A percentile compares a stretch with the other conserved stretches of the same genome.
Conservation (phyloP, 2,888 invertebrate genomes). For the Xiphydria camelus region DNA sequence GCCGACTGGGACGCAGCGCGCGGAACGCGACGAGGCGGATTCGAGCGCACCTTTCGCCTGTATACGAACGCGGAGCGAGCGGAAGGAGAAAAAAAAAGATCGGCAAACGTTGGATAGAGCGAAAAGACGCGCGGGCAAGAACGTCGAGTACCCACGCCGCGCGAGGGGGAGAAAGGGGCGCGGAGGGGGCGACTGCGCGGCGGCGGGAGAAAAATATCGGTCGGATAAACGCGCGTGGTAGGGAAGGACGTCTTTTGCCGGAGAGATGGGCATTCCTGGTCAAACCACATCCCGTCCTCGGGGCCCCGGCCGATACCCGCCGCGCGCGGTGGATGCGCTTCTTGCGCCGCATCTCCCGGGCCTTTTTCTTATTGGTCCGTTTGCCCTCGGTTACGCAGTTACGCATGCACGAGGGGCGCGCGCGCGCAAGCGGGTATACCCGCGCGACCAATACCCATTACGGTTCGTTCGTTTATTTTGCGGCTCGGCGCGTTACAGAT, state of each 20-base stretch:
- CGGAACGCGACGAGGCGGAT: no score
- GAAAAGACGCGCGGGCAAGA: no score
- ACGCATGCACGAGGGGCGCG: slow-evolving; percentile 28
- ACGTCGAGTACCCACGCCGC: no score
- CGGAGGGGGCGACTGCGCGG: slow-evolving; percentile 9
- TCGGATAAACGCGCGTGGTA: slow-evolving; percentile 1
- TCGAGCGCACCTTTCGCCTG: no score
- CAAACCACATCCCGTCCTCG: slow-evolving; percentile 34
- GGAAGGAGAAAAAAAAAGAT: slow-evolving; percentile 10
- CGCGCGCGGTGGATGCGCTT: slow-evolving; percentile 20
- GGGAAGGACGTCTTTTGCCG: slow-evolving; percentile 9
- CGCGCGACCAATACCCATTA: slow-evolving; percentile 29
- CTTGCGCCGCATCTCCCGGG: slow-evolving; percentile 19
- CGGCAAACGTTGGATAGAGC: slow-evolving; percentile 15
- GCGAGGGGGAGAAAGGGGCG: slow-evolving; percentile 10
- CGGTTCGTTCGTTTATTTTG: slow-evolving; percentile 32
- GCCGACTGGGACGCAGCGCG: no score
- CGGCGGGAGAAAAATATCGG: slow-evolving; percentile 19
- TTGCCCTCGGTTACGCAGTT: slow-evolving; percentile 35
- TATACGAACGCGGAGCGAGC: slow-evolving; percentile 1
- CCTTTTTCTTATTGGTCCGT: slow-evolving; percentile 29
- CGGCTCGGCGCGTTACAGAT: slow-evolving; percentile 31
- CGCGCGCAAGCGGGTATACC: slow-evolving; percentile 6
- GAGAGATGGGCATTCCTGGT: slow-evolving; percentile 34
- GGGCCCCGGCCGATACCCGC: slow-evolving; percentile 4